A percentile compares a stretch with the other conserved stretches of the same genome.
phyloP scores from a whole-genome alignment of 2,113 vertebrate genomes.

The Rhinolophus ferrumequinum region DNA sequence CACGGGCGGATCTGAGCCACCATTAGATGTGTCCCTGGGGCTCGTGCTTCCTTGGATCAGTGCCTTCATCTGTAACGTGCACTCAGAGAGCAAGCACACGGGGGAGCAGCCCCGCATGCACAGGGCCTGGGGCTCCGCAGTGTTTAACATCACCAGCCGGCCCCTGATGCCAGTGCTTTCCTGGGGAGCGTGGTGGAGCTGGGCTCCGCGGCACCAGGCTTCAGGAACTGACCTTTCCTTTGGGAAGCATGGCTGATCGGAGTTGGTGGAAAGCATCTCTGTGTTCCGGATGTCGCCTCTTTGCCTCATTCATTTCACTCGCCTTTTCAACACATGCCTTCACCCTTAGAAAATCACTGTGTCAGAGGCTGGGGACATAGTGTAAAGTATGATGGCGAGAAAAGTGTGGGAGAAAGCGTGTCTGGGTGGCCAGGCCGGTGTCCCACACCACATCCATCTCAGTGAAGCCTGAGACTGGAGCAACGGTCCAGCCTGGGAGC shows the following conservation, averaged over 20 bases:
- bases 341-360: background rate
- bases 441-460: too few species aligned
- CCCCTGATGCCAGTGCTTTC: too few species aligned
- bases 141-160: too few species aligned
- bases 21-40: background rate
- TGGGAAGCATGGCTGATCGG: background rate
- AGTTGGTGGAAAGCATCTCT: background rate
- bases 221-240: background rate
- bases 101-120: too few species aligned
- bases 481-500: too few species aligned
- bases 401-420: background rate
- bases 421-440: too few species aligned
- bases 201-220: too few species aligned
- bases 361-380: background rate
- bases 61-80: background rate
- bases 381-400: background rate
- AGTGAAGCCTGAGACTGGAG: too few species aligned
- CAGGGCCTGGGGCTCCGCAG: too few species aligned
- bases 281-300: background rate
- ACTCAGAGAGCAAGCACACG: background rate
- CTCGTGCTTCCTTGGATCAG: too few species aligned
- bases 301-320: background rate
- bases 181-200: too few species aligned
- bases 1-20: background rate
- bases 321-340: background rate